Base-by-base conservation (phyloP, 2,797 vertebrate species). In the Rhincodon typus region DNA sequence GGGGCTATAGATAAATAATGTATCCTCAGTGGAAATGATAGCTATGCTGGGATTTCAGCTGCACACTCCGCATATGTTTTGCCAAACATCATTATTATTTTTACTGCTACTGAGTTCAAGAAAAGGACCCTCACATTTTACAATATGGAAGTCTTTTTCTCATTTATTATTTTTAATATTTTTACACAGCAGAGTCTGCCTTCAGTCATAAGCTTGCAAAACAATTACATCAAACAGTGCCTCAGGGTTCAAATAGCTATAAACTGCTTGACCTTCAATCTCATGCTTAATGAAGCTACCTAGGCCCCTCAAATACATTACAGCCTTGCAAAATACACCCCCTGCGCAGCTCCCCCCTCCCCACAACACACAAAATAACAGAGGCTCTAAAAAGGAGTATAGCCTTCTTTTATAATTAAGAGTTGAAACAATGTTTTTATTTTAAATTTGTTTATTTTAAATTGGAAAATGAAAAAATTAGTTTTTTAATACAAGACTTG, bases 101-200 rank as follows among this genome's bases (percentile, higher is more conserved):
- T 93, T 93, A 69, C 90, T 42, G 90, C 90, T 69, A n/a, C n/a
- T 93, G 21, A 69, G 62, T 93, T 93, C 90, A 93, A 93, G 90
- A 93, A 93, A 93, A 67, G 90, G 66, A 93, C 62, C 90, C 66
- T 69, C 87, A 90, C n/a, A 34, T 34, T 62, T 90, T 90, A n/a
- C 90, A 93, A 69, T 93, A 93, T 93, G n/a, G 90, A 93, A 93
- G n/a, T 93, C 90, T 93, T 93, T 93, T 93, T 38, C 90, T 93
- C 90, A 93, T 93, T 93, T 93, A 93, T 93, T 93, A 93, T 93
- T 93, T 67, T 93, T 69, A 93, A 93, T 93, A 69, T 93, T 66
- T 93, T 93, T 93, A 93, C 62, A 93, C n/a, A 42, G 90, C 66
- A 38, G 23, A 93, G 62, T 93, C 90, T 93, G 90, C 62, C 90